phyloP scores from a whole-genome alignment of 1,140 invertebrate species.

The Hylaeus anthracinus region DNA sequence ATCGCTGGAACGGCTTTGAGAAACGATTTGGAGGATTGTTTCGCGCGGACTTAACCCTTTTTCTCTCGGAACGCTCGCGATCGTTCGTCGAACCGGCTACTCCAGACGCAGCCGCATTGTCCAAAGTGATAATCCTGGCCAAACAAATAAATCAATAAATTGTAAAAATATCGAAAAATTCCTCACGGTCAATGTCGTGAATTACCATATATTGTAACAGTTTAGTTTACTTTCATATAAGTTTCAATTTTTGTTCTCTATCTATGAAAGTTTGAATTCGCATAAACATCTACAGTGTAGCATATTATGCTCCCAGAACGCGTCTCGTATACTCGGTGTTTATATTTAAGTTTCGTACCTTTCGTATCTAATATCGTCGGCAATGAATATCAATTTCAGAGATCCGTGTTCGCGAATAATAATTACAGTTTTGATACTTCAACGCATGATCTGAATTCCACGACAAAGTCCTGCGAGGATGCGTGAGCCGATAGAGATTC shows the following conservation, averaged over 20 bases:
- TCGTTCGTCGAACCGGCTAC: conserved; percentile 5
- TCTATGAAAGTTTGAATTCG: too few species aligned
- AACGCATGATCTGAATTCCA: conserved; percentile 16
- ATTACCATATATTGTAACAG: too few species aligned
- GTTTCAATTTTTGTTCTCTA: too few species aligned
- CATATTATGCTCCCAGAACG: too few species aligned
- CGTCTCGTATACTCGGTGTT: too few species aligned
- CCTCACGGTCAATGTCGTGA: too few species aligned
- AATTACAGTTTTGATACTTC: background rate
- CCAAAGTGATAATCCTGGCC: too few species aligned
- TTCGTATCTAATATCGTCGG: background rate
- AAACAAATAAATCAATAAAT: too few species aligned
- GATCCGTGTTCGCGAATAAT: conserved; percentile 1
- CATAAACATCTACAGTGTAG: too few species aligned
- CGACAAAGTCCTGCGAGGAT: background rate
- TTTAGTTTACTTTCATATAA: too few species aligned
- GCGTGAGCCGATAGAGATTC: conserved; percentile 24
- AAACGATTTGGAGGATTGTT: conserved; percentile 27
- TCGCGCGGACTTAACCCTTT: background rate
- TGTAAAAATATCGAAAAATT: too few species aligned
- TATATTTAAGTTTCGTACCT: too few species aligned
- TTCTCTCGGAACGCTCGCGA: conserved; percentile 6
- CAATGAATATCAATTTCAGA: background rate
- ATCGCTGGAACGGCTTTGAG: conserved; percentile 6
- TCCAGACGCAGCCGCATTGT: background rate